Base-by-base conservation (phyloP, 2,797 vertebrate genomes). In the Meda fulgida region DNA sequence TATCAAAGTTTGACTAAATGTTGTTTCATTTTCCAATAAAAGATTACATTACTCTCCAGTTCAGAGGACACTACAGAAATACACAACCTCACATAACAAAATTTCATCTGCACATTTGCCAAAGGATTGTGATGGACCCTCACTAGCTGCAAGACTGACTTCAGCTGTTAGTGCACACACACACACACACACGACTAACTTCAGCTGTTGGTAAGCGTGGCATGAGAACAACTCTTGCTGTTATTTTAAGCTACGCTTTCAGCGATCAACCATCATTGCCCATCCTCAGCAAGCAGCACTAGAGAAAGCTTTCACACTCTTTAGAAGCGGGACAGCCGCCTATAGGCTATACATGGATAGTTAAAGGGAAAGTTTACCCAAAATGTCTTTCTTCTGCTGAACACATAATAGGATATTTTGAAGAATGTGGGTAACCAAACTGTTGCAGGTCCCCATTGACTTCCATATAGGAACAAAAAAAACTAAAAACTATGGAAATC, bases 231-330 rank as follows among this genome's bases (percentile, higher is more conserved):
- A 60, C 58, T 29, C 7, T 10, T 7, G n/a, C 9, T 43, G 76
- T 63, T 78, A 78, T 78, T 78, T 78, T 63, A 63, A 78, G 55
- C 36, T 63, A 7, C 3, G 38, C 55, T 38, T 63, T 78, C 55
- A 78, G 76, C n/a, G n/a, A 60, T 78, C n/a, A 63, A 63, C 76
- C 38, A 29, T 60, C 76, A 78, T 36, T 43, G 55, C 36, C 16
- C 36, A 43, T 43, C 36, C 51, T 55, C 21, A 55, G 31, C 73
- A 76, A 58, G 51, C 7, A 58, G 73, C 0, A 0, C 34, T 38
- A 38, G 51, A 55, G 3, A 77, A 58, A 58, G 34, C 1, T 58
- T 58, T 58, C 51, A 38, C 31, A 63, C 58, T n/a, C n/a, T n/a
- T n/a, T n/a, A n/a, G n/a, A n/a, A n/a, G n/a, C n/a, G n/a, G n/a